Evolutionary conservation across 2,888 invertebrate species (phyloP), one percentile per base, ranked within the genome.

Genomic region (Podotricha telesiphe): DNA sequence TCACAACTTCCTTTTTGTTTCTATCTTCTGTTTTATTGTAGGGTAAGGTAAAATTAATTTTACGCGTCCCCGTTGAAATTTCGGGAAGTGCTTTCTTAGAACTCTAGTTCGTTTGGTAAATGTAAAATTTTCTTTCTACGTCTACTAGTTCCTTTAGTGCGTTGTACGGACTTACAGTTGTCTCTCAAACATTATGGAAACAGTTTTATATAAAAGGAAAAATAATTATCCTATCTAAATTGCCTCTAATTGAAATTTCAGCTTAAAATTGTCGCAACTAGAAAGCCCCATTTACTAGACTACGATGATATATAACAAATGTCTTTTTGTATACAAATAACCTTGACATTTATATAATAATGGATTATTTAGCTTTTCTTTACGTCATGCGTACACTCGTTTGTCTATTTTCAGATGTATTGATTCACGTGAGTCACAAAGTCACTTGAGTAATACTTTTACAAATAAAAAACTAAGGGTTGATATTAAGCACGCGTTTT

Each of bases 321-420:
- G 28, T 28, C 37, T 8, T 8, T 6, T 4, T 4, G 37, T 37
- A 8, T 37, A 37, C 5, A 8, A 37, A 13, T 13, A 51, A 15
- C 51, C 51, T 51, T 22, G 51, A 51, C 50, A 8, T 22, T 50
- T 50, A 50, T 8, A 15, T 22, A 7, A n/a, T 51, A 51, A 51
- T 51, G 6, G 51, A 51, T 51, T 51, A 51, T 15, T 22, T 51
- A 51, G n/a, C 15, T 22, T 50, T 20, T 51, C 51, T 22, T 53
- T n/a, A 53, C 22, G 22, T 53, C 28, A 53, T 53, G 28, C 28
- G 53, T 53, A n/a, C 10, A 28, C 28, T 28, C 22, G 20, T 20
- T 11, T 20, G 20, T 50, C 11, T n/a, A 53, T 53, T 53, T n/a
- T 2, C 28, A 34, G n/a, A 53, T 53, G 28, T 53, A 53, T 53